Percentiles rank a stretch among this genome's conserved stretches.
Conservation (phyloP, 2,113 vertebrate genomes). For the Eulacestoma nigropectus region DNA sequence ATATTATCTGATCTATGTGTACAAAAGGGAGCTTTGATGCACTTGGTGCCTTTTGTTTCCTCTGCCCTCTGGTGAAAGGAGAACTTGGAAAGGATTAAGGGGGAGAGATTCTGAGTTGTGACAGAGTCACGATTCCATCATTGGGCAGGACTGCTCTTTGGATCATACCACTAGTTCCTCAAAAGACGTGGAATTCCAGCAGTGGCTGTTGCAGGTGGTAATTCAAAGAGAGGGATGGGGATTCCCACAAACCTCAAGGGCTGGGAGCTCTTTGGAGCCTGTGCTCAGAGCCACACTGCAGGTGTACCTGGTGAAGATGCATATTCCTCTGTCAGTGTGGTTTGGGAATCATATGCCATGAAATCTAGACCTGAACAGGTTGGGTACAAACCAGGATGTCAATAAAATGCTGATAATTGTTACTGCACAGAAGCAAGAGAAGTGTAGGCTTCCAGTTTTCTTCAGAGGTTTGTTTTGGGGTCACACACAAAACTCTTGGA, state of each 20-base stretch:
- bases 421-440: neutral
- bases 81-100: neutral
- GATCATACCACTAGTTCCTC: neutral
- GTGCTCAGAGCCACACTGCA: neutral
- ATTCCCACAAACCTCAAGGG: neutral
- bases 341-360: fast-evolving
- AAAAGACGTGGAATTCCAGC: neutral
- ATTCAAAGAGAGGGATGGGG: neutral
- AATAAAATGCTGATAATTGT: neutral
- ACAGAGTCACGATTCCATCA: neutral
- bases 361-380: neutral
- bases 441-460: neutral
- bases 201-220: neutral
- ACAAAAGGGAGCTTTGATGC: neutral
- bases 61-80: neutral
- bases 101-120: no score
- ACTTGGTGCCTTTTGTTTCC: neutral
- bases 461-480: fast-evolving
- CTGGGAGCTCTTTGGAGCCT: neutral
- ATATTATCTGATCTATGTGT: fast-evolving
- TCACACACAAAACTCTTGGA: neutral
- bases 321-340: neutral
- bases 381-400: neutral
- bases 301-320: neutral
- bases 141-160: neutral